A percentile compares a stretch with the other conserved stretches of the same genome.
These are phyloP conservation scores for Nymphalis c-album DNA, from an alignment of 2,888 invertebrate genomes.

Conservation along the genomic window DNA sequence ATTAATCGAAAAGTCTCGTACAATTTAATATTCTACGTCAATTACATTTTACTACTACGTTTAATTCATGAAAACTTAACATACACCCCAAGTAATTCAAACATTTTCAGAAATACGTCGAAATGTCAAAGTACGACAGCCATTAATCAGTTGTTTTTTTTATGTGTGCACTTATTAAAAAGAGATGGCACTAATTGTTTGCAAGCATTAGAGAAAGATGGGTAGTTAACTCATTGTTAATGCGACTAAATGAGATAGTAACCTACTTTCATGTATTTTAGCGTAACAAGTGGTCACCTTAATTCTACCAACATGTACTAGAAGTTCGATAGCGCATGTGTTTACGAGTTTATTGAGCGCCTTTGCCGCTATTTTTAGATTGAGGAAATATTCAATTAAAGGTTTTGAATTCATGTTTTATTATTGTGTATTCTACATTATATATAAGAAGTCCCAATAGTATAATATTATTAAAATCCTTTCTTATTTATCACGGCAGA, in stretches of 20 bases:
- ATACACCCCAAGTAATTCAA: conserved; percentile 34
- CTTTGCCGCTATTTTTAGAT: conserved; percentile 68
- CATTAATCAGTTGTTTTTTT: conserved; percentile 62
- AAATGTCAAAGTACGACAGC: conserved; percentile 70
- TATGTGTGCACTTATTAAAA: conserved; percentile 44
- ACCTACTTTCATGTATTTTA: neutral
- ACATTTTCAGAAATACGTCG: conserved; percentile 47
- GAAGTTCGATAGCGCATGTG: conserved; percentile 68
- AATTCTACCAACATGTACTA: conserved; percentile 41
- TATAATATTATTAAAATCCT: neutral
- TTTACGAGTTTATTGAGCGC: conserved; percentile 74
- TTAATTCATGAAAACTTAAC: conserved; percentile 46
- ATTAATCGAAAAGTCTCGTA: conserved; percentile 14
- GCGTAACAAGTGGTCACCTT: conserved; percentile 13
- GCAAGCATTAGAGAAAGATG: neutral
- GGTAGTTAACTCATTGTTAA: conserved; percentile 11
- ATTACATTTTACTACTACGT: conserved; percentile 54
- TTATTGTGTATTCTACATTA: neutral
- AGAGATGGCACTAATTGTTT: conserved; percentile 46
- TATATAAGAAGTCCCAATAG: neutral
- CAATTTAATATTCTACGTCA: conserved; percentile 11
- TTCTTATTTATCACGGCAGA: neutral
- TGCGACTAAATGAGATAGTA: conserved; percentile 28
- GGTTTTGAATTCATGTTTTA: neutral
- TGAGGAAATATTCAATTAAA: conserved; percentile 29